phyloP scores from a whole-genome alignment of 2,113 vertebrate genomes.

The Ageneiosus marmoratus region DNA sequence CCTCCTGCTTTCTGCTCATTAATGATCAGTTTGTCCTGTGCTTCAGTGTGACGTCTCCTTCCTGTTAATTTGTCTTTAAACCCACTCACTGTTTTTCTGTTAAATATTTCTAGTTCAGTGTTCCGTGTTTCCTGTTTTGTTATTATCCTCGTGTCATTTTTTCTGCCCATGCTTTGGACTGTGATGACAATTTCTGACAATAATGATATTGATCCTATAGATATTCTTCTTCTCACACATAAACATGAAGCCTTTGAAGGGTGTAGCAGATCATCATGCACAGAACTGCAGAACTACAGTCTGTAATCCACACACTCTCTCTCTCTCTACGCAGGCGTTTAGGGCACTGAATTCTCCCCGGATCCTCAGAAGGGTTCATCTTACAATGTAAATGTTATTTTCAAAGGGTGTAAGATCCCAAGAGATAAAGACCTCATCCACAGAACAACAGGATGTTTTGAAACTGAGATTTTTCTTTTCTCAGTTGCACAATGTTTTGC shows the following conservation, averaged over 20 bases:
- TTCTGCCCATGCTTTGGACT: not conserved
- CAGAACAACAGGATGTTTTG: no score
- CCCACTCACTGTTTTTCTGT: not conserved
- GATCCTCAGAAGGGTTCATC: not conserved
- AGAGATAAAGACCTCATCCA: not conserved
- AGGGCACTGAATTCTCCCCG: not conserved
- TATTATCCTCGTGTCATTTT: not conserved
- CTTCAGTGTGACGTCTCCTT: not conserved
- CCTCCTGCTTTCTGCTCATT: not conserved
- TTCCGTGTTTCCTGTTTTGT: not conserved
- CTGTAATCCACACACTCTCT: no score
- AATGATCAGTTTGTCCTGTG: not conserved
- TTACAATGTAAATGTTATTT: not conserved
- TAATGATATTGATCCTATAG: no score
- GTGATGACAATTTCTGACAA: not conserved
- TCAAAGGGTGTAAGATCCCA: not conserved
- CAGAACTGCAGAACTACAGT: no score
- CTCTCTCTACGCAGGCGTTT: no score
- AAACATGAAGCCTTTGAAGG: no score
- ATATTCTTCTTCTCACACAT: no score
- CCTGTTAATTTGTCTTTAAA: not conserved
- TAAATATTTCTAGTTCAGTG: not conserved
- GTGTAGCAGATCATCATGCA: no score
- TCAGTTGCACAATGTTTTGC: no score
- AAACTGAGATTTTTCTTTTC: no score